Base-by-base conservation (phyloP, 2,113 vertebrate genomes). In the Pollimyrus isidori region DNA sequence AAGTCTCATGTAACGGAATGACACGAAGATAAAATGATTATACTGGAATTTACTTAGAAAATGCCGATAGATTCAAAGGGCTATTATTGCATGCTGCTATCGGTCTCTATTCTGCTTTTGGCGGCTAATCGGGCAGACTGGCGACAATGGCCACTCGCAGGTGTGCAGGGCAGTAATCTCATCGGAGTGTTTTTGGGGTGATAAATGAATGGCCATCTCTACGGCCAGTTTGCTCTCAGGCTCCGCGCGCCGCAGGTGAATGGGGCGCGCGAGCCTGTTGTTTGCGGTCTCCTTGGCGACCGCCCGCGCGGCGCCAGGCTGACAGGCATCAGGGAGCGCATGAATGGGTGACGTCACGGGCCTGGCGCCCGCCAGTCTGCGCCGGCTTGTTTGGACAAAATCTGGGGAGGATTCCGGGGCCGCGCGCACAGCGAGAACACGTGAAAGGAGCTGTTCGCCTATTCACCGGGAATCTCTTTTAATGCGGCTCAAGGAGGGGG, bases 271-370 rank as follows among this genome's bases (percentile, higher is more conserved):
- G 83, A 91, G 93, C 91, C 94, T 92, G 94, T 94, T 95, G 95
- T 96, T 97, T 96, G 94, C 93, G 93, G 97, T 98, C 94, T 95
- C 97, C 96, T 97, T 97, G 96, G 96, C 94, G 95, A 97, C 98
- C 98, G 97, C 97, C 98, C 97, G 96, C 95, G 92, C 91, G 98
- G 98, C 97, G 97, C 97, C 97, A 96, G 96, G 96, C 96, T 98
- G 98, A 99, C 97, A 98, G 97, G 96, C 96, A 96, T 97, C 97
- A 95, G 91, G 93, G 96, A 95, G 95, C 95, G 96, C 96, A 98
- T 98, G 97, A 98, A 99, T 99, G 97, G 98, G 95, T 99, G 98
- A 98, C 98, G 96, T 98, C 98, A 98, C 95, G 92, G 91, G 92
- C 94, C 96, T 97, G 98, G 98, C 98, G 98, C 97, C 98, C 96